Base-by-base conservation (phyloP, 2,797 vertebrate genomes). In the Carapus acus region DNA sequence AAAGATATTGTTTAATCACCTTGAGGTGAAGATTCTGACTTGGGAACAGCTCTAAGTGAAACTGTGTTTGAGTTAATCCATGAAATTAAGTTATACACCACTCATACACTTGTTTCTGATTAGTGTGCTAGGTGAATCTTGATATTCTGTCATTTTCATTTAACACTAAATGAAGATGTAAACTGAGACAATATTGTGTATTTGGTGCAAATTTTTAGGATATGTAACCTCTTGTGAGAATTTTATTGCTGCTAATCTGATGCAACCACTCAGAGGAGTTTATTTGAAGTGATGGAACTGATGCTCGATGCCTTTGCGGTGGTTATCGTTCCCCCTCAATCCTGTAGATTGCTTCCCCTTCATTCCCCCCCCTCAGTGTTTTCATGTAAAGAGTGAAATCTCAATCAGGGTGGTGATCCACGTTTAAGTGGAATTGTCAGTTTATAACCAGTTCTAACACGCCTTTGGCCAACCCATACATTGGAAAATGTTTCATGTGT, bases 241-340 rank as follows among this genome's bases (percentile, higher is more conserved):
- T n/a, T n/a, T n/a, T n/a, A n/a, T n/a, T n/a, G 34, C 21, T 3
- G n/a, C 50, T 29, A 8, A 47, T 16, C 1, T 3, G 11, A 6
- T 62, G 9, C 53, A 49, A 27, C 15, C 40, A 9, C 60, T 17
- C 13, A 40, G 16, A 40, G 31, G 31, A 64, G 11, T 63, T 50
- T 36, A 67, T 74, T 71, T 79, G 61, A 77, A 59, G 55, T 79
- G 61, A 75, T 42, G 69, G 65, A 58, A 27, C 53, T 44, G 22
- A 48, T 57, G 66, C 49, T 2, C 2, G 60, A 77, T 63, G 71
- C 71, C 71, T 78, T 71, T 81, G 70, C 73, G 64, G 66, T 80
- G 73, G 40, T 73, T 65, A 70, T 67, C 33, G 49, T 69, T 71
- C 71, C 46, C 61, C 54, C 65, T 79, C 69, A 61, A 65, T 58